A percentile compares a stretch with the other conserved stretches of the same genome.
Conservation (phyloP, 2,113 vertebrate species). For the Turdus rufiventris region DNA sequence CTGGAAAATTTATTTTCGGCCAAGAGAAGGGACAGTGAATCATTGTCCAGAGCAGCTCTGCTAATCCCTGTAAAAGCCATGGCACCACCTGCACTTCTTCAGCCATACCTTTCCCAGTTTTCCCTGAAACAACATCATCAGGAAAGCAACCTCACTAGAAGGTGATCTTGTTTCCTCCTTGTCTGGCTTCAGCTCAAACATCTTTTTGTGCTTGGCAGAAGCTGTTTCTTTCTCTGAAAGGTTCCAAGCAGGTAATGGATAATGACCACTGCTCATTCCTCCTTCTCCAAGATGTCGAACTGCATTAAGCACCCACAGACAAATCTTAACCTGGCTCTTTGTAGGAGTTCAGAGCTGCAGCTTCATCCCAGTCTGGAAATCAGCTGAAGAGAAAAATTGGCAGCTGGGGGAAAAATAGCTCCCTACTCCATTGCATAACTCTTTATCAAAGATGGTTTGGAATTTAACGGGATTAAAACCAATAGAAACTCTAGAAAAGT, state of each 20-base stretch:
- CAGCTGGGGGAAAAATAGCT: background rate
- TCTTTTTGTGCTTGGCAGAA: conserved; percentile 67
- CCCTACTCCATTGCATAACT: background rate
- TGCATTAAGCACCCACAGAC: conserved; percentile 69
- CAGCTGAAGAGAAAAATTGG: conserved; percentile 22
- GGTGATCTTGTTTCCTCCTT: conserved; percentile 71
- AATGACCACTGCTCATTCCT: conserved; percentile 76
- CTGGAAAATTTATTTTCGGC: conserved; percentile 47
- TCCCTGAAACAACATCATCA: conserved; percentile 61
- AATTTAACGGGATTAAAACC: background rate
- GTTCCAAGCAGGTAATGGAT: conserved; percentile 78
- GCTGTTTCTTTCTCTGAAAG: conserved; percentile 69
- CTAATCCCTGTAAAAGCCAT: conserved; percentile 34
- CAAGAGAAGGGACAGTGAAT: conserved; percentile 63
- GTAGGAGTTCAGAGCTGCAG: conserved; percentile 50
- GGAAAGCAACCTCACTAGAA: conserved; percentile 34
- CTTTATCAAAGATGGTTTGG: background rate
- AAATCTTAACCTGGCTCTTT: conserved; percentile 64
- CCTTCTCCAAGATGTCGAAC: conserved; percentile 73
- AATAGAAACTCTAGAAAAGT: background rate
- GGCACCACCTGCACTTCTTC: conserved; percentile 62
- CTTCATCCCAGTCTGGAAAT: conserved; percentile 46
- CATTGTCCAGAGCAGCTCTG: conserved; percentile 55
- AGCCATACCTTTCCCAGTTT: conserved; percentile 36
- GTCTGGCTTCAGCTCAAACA: conserved; percentile 72